Conservation (phyloP, 2,113 vertebrate genomes). For the Elaphurus davidianus region DNA sequence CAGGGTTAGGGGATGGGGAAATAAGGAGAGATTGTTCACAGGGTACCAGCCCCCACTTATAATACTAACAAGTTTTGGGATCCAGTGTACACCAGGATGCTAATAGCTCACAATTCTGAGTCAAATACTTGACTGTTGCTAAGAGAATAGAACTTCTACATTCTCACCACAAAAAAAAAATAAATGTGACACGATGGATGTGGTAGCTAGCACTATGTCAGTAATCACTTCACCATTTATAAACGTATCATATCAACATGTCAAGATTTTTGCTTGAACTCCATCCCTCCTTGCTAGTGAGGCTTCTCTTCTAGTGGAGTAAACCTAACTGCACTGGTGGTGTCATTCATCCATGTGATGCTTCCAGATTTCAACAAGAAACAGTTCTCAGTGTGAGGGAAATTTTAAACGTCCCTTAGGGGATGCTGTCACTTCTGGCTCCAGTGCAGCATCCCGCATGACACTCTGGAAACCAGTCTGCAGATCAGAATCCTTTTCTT, state of each 20-base stretch:
- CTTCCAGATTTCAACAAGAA: neutral
- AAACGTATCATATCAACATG: neutral
- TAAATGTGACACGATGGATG: no score
- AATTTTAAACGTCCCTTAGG: neutral
- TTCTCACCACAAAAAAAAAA: neutral
- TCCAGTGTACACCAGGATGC: no score
- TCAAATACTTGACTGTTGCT: neutral
- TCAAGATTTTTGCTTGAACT: neutral
- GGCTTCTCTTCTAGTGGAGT: neutral
- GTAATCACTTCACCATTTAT: no score
- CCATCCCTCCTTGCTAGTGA: neutral
- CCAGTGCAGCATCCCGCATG: neutral
- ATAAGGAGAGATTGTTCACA: no score
- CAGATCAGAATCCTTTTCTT: neutral
- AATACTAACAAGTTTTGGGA: no score
- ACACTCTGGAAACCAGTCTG: neutral
- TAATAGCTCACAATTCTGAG: no score
- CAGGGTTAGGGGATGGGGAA: no score
- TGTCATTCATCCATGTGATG: neutral
- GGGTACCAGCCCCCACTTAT: neutral
- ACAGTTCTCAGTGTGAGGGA: neutral
- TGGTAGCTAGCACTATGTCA: no score
- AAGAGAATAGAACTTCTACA: neutral
- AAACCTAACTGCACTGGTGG: neutral
- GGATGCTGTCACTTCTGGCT: neutral